A percentile compares a stretch with the other conserved stretches of the same genome.
These are phyloP conservation scores for Rhopilema esculentum DNA, from an alignment of 30 jellyfish, hydroid and myxozoan species.

Conservation along the genomic window DNA sequence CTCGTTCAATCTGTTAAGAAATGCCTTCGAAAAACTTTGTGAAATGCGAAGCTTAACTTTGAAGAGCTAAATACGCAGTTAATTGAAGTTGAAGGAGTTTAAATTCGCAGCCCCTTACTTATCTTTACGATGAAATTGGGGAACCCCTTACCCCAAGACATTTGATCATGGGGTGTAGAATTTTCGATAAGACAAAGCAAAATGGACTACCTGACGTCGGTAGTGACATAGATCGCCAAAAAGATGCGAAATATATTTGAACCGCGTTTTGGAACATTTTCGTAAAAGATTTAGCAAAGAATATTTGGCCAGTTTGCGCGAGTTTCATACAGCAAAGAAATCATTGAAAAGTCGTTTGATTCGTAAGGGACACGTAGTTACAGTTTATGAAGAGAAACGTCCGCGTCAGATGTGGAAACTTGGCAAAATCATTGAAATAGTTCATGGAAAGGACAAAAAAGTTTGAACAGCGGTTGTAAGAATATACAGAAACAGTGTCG, in stretches of 20 bases:
- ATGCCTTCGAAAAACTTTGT: too few species aligned
- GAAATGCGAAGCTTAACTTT: too few species aligned
- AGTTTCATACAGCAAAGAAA: neutral
- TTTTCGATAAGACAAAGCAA: constrained; percentile 4
- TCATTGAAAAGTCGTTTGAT: neutral
- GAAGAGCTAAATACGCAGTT: too few species aligned
- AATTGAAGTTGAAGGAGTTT: too few species aligned
- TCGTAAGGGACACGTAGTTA: constrained; percentile 12
- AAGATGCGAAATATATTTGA: neutral
- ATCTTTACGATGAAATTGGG: neutral
- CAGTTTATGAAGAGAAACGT: constrained; percentile 25
- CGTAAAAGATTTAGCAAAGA: neutral
- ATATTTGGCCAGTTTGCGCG: constrained; percentile 15
- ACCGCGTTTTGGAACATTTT: neutral
- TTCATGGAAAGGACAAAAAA: constrained; percentile 11
- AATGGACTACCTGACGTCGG: neutral
- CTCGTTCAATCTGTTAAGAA: too few species aligned
- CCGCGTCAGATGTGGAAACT: constrained; percentile 48
- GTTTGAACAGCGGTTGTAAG: constrained; percentile 14
- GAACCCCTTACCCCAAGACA: constrained; percentile 1
- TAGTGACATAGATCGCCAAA: constrained; percentile 3
- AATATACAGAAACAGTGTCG: constrained; percentile 8
- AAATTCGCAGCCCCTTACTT: too few species aligned
- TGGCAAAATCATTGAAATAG: constrained; percentile 20
- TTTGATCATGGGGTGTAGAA: constrained; percentile 10